Base-by-base conservation (phyloP, 2,888 invertebrate species). In the Amaurobius ferox region DNA sequence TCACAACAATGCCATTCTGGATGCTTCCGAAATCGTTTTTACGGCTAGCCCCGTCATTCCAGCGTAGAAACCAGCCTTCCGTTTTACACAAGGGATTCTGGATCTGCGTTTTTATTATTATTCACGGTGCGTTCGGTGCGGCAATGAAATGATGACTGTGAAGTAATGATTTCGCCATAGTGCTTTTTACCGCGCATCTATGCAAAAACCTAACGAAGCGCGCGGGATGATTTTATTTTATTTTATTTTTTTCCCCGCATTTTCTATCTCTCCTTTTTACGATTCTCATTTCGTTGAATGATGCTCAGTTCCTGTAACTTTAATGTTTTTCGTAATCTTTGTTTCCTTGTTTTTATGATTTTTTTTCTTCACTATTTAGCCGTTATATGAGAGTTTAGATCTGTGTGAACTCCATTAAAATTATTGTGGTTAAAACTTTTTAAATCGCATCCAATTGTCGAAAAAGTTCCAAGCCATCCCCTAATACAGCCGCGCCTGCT, bases 41-140 rank as follows among this genome's bases (percentile, higher is more conserved):
- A 70, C 29, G 16, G 26, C 48, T 28, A 32, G 16, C 48, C 67
- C n/a, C 19, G n/a, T 6, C 64, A n/a, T 6, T 26, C 29, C 30
- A 29, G 29, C 64, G 30, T 64, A 30, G 28, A 72, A 64, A 13
- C 19, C 72, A 79, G 23, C 71, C 26, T 71, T 35, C 79, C 79
- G 72, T 79, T 79, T 79, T 79, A 79, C 48, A 35, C 19, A 9
- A n/a, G 55, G 7, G 13, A 13, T 40, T 71, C 32, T 44, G 48
- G 29, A 40, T 61, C 32, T 23, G 32, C 32, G 61, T 72, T 79
- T 71, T 79, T 79, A 79, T 71, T 79, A 72, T 66, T 79, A 79
- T 71, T 77, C 77, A 77, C 68, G 55, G n/a, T 28, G 40, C 68
- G 40, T 35, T 73, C 23, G 9, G 30, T 35, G 11, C 19, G 61